A percentile compares a stretch with the other conserved stretches of the same genome.
phyloP scores from a whole-genome alignment of 2,888 invertebrate genomes.

The Dicyrtoma fusca region DNA sequence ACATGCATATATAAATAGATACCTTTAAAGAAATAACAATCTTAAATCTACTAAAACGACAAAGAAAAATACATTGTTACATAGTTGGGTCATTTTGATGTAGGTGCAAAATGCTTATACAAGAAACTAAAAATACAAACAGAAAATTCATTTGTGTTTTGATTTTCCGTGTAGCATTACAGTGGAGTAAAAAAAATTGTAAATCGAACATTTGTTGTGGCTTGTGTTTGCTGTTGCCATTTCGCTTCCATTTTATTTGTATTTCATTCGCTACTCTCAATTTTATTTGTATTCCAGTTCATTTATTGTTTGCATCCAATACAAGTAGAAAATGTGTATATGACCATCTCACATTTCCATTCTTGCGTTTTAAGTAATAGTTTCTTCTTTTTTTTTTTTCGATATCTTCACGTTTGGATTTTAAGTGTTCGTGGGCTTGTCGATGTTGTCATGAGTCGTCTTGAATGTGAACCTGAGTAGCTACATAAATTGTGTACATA shows the following conservation, averaged over 20 bases:
- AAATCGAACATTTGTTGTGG: conserved; percentile 24
- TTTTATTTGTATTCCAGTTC: not conserved
- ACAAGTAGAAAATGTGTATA: no score
- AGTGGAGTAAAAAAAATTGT: conserved; percentile 8
- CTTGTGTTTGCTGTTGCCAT: conserved; percentile 21
- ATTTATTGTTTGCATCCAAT: no score
- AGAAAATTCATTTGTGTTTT: conserved; percentile 6
- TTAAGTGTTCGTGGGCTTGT: no score
- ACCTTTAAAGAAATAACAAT: not conserved
- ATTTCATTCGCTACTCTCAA: no score
- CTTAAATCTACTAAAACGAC: conserved; percentile 1
- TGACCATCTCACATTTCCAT: no score
- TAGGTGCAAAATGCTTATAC: conserved; percentile 16
- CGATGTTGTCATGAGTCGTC: no score
- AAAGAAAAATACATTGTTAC: not conserved
- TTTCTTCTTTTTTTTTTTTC: no score
- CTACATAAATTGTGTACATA: no score
- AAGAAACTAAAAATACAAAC: not conserved
- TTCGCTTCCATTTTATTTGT: no score
- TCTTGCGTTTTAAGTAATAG: no score
- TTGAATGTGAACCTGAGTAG: no score
- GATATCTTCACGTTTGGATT: no score
- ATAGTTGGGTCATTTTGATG: conserved; percentile 8
- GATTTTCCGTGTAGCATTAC: conserved; percentile 19
- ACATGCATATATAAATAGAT: conserved; percentile 3